phyloP scores from a whole-genome alignment of 2,797 vertebrate genomes.

The Danio albolineatus region DNA sequence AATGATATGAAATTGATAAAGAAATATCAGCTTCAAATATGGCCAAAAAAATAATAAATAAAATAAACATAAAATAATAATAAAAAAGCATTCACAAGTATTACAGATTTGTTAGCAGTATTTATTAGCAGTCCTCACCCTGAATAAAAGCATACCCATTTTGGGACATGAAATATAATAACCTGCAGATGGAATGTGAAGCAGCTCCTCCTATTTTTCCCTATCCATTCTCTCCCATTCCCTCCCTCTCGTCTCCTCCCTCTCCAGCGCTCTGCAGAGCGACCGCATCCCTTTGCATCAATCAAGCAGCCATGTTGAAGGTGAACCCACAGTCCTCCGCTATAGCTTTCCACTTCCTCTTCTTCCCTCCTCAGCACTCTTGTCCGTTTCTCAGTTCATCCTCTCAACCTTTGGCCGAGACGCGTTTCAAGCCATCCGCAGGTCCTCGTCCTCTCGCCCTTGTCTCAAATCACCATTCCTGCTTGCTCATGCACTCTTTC shows the following conservation, averaged over 20 bases:
- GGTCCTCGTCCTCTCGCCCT: not conserved
- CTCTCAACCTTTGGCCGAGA: not conserved
- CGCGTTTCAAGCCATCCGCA: not conserved
- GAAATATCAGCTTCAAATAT: too few species aligned
- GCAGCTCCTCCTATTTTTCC: conserved; percentile 47
- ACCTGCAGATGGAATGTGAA: conserved; percentile 26
- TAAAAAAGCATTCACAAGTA: not conserved
- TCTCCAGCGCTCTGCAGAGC: conserved; percentile 72
- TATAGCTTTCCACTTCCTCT: conserved; percentile 54
- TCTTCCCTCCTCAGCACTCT: not conserved
- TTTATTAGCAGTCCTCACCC: conserved; percentile 9
- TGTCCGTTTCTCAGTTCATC: not conserved
- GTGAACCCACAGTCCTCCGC: conserved; percentile 82
- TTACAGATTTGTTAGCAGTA: not conserved
- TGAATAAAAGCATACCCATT: conserved; percentile 9
- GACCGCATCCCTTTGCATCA: conserved; percentile 92
- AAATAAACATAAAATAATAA: not conserved
- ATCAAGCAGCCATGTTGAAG: conserved; percentile 91
- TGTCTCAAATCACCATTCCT: conserved; percentile 22
- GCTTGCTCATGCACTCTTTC: conserved; percentile 13
- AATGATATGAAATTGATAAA: too few species aligned
- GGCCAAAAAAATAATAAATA: not conserved
- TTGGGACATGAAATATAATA: conserved; percentile 34
- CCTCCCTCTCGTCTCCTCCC: conserved; percentile 66
- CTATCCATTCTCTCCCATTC: conserved; percentile 4